These are phyloP conservation scores for Lytechinus pictus DNA, from an alignment of 35 echinoderm and acorn worm species.

Conservation along the genomic window DNA sequence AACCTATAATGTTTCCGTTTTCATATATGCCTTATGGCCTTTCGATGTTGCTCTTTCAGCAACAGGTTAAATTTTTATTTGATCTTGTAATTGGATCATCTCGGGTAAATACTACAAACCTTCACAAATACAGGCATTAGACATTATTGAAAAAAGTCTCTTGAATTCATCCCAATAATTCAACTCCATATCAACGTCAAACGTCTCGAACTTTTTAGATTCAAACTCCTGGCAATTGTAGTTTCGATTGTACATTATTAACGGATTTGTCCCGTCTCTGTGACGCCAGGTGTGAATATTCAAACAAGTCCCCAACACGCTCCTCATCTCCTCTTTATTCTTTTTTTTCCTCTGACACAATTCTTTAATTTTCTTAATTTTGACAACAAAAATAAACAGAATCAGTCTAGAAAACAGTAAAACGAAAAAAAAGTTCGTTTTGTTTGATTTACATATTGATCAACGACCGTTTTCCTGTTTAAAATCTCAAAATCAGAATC, in stretches of 20 bases:
- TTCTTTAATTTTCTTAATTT: too few relatives aligned
- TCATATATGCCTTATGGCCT: not conserved
- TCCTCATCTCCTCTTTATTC: not conserved
- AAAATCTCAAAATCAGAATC: too few relatives aligned
- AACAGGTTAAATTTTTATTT: constrained; percentile 23
- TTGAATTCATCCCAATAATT: not conserved
- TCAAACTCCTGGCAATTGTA: not conserved
- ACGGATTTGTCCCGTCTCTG: not conserved
- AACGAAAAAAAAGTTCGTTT: too few relatives aligned
- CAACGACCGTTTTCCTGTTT: too few relatives aligned
- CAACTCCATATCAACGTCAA: not conserved
- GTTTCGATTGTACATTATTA: not conserved
- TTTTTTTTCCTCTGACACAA: not conserved
- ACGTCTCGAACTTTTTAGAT: not conserved
- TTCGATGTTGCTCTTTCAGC: not conserved
- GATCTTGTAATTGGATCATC: constrained; percentile 35
- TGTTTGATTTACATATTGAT: too few relatives aligned
- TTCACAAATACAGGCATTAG: not conserved
- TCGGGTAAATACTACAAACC: not conserved
- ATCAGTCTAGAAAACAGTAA: too few relatives aligned
- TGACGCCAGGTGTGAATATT: not conserved
- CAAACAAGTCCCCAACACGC: not conserved
- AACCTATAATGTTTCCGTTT: constrained; percentile 34
- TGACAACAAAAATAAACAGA: too few relatives aligned
- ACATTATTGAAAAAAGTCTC: not conserved